Evolutionary conservation across 92 coral and sea anemone genomes (phyloP).

Genomic region (Heliopora coerulea): DNA sequence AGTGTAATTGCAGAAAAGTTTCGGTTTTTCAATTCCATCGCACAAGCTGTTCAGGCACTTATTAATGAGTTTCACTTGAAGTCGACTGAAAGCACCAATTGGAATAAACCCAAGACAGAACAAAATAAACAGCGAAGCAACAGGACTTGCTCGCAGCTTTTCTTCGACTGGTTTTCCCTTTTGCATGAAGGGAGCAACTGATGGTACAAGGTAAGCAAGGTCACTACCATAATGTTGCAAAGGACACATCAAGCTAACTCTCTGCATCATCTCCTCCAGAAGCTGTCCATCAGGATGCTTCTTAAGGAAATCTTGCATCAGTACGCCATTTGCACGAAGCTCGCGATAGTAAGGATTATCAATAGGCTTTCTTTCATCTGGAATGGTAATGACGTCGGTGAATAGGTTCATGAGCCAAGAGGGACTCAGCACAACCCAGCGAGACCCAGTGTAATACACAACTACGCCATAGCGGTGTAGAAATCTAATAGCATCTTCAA

Average conservation of each 20-base stretch:
- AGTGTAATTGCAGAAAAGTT: too few species aligned
- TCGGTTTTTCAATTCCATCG: background rate
- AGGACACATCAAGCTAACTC: conserved; percentile 41
- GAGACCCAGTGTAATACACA: too few species aligned
- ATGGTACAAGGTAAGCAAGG: background rate
- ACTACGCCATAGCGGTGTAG: too few species aligned
- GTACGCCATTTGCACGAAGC: conserved; percentile 43
- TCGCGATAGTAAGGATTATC: background rate
- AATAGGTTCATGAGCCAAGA: too few species aligned
- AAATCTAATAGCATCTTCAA: too few species aligned
- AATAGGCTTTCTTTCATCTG: background rate
- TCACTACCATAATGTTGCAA: conserved; percentile 22
- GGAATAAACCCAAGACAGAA: conserved; percentile 41
- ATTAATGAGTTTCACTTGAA: too few species aligned
- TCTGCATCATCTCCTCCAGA: too few species aligned
- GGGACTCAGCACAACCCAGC: background rate
- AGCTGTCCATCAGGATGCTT: conserved; percentile 37
- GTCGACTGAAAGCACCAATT: too few species aligned
- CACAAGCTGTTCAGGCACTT: conserved; percentile 31
- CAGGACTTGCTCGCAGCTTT: too few species aligned
- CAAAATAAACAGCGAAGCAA: conserved; percentile 13
- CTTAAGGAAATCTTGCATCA: conserved; percentile 10
- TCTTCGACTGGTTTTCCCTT: too few species aligned
- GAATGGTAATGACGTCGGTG: conserved; percentile 60
- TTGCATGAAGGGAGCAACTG: conserved; percentile 38